Base-by-base conservation (phyloP, 1,140 invertebrate species). In the Diachasmimorpha longicaudata region DNA sequence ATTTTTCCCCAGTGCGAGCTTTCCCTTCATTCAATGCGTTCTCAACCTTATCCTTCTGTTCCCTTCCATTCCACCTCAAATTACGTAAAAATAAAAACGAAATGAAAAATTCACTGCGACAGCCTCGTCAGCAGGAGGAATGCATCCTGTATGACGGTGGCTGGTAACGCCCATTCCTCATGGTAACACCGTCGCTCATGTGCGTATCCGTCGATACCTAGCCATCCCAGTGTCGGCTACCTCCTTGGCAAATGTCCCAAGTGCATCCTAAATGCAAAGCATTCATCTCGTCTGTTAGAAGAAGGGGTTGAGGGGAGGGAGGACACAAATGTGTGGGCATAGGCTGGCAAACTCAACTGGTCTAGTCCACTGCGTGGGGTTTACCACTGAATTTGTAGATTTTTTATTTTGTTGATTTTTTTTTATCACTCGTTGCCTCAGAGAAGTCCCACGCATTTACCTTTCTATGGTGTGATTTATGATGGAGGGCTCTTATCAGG, bases 121-220 rank as follows among this genome's bases (percentile, higher is more conserved):
- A 52, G 48, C 14, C 14, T n/a, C 48, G 48, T 39, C 73, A 31
- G 42, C 55, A 48, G 58, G 58, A 63, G 58, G 46, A 48, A 70
- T 75, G 48, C 52, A 70, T 70, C 48, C 74, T 75, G 74, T 46
- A 70, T 70, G 69, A 67, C 68, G 52, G 23, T 31, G 21, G 69
- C 37, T 55, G 71, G 69, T 39, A 71, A 76, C 74, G 68, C 74
- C 69, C 74, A 76, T 76, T 67, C 21, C 74, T 76, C 74, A 71
- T 76, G 69, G 74, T 76, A 76, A 71, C 74, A 76, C 68, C 69
- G 74, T 71, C 55, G 69, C 68, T 76, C 74, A 76, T 76, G 74
- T 69, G 74, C 74, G 39, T 58, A 66, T 71, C 55, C 74, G 69
- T 71, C 69, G 58, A 73, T 73, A 63, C 6, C 58, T 25, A 25